Evolutionary conservation across 1,140 invertebrate species (phyloP), one percentile per base, ranked within the genome.

Genomic region (Teleogryllus occipitalis): DNA sequence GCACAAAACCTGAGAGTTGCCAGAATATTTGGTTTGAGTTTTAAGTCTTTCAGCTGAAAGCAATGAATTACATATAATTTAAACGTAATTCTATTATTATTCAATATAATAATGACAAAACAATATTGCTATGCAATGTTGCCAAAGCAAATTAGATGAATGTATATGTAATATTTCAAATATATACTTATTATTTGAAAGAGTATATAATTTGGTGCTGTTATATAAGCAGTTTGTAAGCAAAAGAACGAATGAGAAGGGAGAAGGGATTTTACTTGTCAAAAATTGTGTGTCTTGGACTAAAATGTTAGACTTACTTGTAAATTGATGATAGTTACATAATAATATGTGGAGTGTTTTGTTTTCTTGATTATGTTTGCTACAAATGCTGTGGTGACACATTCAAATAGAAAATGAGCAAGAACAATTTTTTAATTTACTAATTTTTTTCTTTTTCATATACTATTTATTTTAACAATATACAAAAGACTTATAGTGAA

Each of bases 1-100:
- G 76, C 76, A 77, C 76, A 77, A 77, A 77, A 77, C 47, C 47
- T 77, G 76, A 77, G 48, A 48, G 48, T 77, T 77, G 47, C 76
- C 47, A 48, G 74, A 77, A 77, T 48, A 48, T 77, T 48, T 77
- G 14, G 48, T 77, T 54, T 77, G 48, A 48, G 18, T 77, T 76
- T 39, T 74, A 12, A 46, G 76, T 77, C 76, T 77, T 77, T 77
- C 76, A 77, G 54, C 54, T 65, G 54, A 65, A 65, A 65, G 54
- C 54, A 65, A 18, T 65, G 54, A 65, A 65, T 65, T 65, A 65
- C 54, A 65, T 65, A 65, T 65, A 65, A 77, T 48, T 77, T 77
- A 48, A 21, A 77, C 48, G 46, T 54, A 48, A 48, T 77, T 18
- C 47, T 76, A 48, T 77, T 77, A 77, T 77, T 77, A 77, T 77